Percentiles rank a stretch among this genome's conserved stretches.
Evolutionary conservation across 2,113 vertebrate species (phyloP).

Genomic region (Carollia perspicillata): DNA sequence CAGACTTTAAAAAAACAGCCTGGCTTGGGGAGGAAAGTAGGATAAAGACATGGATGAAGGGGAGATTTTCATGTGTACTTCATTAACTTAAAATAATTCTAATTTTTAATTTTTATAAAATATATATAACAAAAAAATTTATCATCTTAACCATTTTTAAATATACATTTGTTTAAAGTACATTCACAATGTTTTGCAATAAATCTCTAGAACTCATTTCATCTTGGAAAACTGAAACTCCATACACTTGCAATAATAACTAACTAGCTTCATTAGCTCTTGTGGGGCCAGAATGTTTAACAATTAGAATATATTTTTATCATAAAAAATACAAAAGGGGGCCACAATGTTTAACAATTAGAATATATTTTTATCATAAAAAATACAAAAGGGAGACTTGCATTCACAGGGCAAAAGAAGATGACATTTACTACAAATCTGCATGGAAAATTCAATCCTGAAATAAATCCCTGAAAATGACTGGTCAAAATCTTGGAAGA

Average conservation of each 20-base stretch:
- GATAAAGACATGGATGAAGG: neutral
- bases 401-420: neutral
- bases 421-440: neutral
- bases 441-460: neutral
- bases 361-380: neutral
- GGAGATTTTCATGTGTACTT: neutral
- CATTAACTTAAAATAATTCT: neutral
- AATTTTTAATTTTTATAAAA: neutral
- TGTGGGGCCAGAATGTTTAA: neutral
- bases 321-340: neutral
- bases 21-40: neutral
- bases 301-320: neutral
- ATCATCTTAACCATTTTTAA: neutral
- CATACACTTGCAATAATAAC: neutral
- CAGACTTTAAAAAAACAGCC: neutral
- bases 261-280: neutral
- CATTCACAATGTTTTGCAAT: neutral
- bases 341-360: neutral
- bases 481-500: neutral
- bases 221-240: neutral
- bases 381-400: neutral
- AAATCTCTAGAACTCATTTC: neutral
- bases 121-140: neutral
- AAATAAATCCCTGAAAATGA: constrained; percentile 10
- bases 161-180: neutral